Evolutionary conservation across 2,797 vertebrate genomes (phyloP).

Genomic region (Loris lydekkerianus): DNA sequence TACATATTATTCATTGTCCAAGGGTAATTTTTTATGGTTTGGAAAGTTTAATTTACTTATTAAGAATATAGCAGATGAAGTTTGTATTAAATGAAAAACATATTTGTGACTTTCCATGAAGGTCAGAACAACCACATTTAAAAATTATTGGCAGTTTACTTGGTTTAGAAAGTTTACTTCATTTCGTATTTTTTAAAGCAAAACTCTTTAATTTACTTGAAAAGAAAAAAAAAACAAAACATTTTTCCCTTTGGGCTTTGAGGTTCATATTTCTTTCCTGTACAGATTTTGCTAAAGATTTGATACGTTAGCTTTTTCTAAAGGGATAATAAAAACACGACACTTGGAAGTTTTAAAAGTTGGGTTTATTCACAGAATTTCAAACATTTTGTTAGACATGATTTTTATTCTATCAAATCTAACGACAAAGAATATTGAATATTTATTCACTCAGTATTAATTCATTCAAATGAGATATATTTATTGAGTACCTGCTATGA

Average conservation of each 20-base stretch:
- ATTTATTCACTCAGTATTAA: not conserved
- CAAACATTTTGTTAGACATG: not conserved
- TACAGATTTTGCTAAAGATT: constrained; percentile 25
- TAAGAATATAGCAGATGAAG: constrained; percentile 59
- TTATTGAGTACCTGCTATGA: not conserved
- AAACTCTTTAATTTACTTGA: constrained; percentile 58
- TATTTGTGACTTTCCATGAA: constrained; percentile 67
- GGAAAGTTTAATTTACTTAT: constrained; percentile 70
- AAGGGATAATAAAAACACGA: constrained; percentile 26
- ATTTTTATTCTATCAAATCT: not conserved
- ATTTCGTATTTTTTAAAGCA: constrained; percentile 36
- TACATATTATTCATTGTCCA: constrained; percentile 62
- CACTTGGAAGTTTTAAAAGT: not conserved
- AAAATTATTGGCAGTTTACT: constrained; percentile 61
- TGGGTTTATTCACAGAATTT: constrained; percentile 47
- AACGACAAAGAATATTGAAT: not conserved
- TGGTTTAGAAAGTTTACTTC: constrained; percentile 55
- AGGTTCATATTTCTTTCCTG: constrained; percentile 27
- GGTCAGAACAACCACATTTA: constrained; percentile 64
- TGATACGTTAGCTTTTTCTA: constrained; percentile 2
- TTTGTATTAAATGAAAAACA: constrained; percentile 75
- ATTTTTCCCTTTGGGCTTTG: constrained; percentile 26
- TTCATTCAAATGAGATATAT: not conserved
- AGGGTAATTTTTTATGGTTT: constrained; percentile 56
- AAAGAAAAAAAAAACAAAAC: not conserved